Percentiles rank a stretch among this genome's conserved stretches.
These are phyloP conservation scores for Oncorhynchus nerka DNA, from an alignment of 2,113 vertebrate genomes.

Conservation along the genomic window DNA sequence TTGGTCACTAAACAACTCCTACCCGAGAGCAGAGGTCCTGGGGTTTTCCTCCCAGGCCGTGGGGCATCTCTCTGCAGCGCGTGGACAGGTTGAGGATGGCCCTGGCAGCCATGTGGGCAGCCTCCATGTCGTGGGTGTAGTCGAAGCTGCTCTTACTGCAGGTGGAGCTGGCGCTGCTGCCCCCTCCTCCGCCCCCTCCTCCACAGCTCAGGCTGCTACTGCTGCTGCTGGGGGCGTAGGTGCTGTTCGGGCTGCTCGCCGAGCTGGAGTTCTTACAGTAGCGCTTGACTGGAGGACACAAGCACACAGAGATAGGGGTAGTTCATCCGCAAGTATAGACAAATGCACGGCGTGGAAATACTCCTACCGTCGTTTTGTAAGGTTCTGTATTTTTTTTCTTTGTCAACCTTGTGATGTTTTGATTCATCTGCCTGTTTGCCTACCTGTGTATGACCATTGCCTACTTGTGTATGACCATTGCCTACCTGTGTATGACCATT, in stretches of 20 bases:
- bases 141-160: constrained; percentile 99
- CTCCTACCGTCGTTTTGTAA: not conserved
- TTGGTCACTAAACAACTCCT: constrained; percentile 40
- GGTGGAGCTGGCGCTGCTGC: constrained; percentile 98
- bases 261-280: constrained; percentile 98
- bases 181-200: constrained; percentile 73
- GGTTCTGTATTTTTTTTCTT: too few species aligned
- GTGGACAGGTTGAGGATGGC: constrained; percentile 99
- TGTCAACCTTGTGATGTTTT: too few species aligned
- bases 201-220: constrained; percentile 92
- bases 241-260: constrained; percentile 96
- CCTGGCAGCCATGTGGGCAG: constrained; percentile 97
- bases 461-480: too few species aligned
- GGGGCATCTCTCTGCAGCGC: constrained; percentile 97
- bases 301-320: not conserved
- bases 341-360: not conserved
- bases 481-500: too few species aligned
- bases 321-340: not conserved
- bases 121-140: constrained; percentile 98
- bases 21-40: constrained; percentile 94
- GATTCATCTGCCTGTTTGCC: too few species aligned
- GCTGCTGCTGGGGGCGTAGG: constrained; percentile 92
- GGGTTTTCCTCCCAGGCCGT: constrained; percentile 89
- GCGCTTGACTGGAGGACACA: constrained; percentile 83
- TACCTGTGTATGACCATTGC: too few species aligned